These are phyloP conservation scores for Mormyrus lacerda DNA, from an alignment of 2,113 vertebrate genomes.

Conservation along the genomic window DNA sequence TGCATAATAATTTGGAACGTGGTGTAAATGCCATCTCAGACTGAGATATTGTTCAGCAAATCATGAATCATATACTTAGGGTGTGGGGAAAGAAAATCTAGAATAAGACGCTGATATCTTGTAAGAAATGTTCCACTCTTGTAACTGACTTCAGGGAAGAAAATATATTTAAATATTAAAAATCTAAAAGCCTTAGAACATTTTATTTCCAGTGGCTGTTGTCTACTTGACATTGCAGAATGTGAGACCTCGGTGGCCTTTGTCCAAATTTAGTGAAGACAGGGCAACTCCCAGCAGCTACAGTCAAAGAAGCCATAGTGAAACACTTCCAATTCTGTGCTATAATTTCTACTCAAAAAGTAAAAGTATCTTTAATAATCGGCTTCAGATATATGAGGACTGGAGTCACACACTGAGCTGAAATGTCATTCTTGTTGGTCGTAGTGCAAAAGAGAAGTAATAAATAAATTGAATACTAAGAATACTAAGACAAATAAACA, in stretches of 20 bases:
- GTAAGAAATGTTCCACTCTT: not conserved
- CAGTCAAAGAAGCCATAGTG: not conserved
- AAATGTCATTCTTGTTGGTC: not conserved
- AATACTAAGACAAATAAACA: not conserved
- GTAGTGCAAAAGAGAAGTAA: not conserved
- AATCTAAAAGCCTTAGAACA: not conserved
- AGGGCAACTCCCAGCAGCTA: not conserved
- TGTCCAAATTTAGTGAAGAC: not conserved
- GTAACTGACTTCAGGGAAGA: not conserved
- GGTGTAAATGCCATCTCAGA: not conserved
- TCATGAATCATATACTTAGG: not conserved
- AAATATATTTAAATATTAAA: not conserved
- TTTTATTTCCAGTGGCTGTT: not conserved
- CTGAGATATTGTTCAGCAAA: not conserved
- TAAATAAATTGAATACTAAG: not conserved
- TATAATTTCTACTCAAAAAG: not conserved
- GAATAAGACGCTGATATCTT: not conserved
- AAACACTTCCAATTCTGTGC: not conserved
- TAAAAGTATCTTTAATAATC: not conserved
- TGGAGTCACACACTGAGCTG: not conserved
- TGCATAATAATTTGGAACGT: no score
- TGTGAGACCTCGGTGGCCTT: not conserved
- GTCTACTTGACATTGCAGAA: not conserved
- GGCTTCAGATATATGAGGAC: not conserved
- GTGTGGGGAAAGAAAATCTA: not conserved